Evolutionary conservation across 2,797 vertebrate genomes (phyloP).

Genomic region (Lithobates pipiens): DNA sequence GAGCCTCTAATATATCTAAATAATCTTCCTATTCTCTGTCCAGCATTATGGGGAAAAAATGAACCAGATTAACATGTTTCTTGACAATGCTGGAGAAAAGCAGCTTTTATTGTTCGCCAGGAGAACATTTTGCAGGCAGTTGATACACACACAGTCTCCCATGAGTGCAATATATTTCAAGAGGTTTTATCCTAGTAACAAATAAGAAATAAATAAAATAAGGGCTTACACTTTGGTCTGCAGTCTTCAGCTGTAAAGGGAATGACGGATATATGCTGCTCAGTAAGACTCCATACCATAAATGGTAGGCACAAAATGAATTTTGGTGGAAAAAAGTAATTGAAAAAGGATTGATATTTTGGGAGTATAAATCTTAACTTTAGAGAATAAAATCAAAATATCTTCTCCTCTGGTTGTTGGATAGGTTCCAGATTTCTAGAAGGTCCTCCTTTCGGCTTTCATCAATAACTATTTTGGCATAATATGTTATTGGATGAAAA

Average conservation of each 20-base stretch:
- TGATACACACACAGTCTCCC: slow-evolving; percentile 55
- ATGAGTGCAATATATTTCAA: slow-evolving; percentile 55
- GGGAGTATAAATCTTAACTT: slow-evolving; percentile 47
- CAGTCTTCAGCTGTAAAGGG: slow-evolving; percentile 44
- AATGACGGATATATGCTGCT: slow-evolving; percentile 44
- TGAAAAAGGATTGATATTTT: slow-evolving; percentile 40
- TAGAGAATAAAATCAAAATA: slow-evolving; percentile 40
- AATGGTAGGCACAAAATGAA: slow-evolving; percentile 52
- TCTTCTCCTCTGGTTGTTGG: slow-evolving; percentile 11
- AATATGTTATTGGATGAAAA: slow-evolving; percentile 41
- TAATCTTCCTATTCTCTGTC: slow-evolving; percentile 47
- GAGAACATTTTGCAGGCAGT: slow-evolving; percentile 53
- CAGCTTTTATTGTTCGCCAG: slow-evolving; percentile 49
- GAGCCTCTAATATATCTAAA: slow-evolving; percentile 41
- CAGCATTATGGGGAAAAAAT: slow-evolving; percentile 38
- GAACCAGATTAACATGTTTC: slow-evolving; percentile 47
- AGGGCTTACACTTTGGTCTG: slow-evolving; percentile 50
- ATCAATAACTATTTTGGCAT: slow-evolving; percentile 51
- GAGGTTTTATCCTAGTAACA: slow-evolving; percentile 56
- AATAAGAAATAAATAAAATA: slow-evolving; percentile 58
- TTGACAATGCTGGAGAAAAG: slow-evolving; percentile 42
- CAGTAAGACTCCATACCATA: slow-evolving; percentile 47
- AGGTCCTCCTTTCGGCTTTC: slow-evolving; percentile 37
- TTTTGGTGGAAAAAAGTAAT: slow-evolving; percentile 30
- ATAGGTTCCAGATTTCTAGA: slow-evolving; percentile 20